These are phyloP conservation scores for Drosophila paucipuncta DNA, from an alignment of 2,888 invertebrate species.

Conservation along the genomic window DNA sequence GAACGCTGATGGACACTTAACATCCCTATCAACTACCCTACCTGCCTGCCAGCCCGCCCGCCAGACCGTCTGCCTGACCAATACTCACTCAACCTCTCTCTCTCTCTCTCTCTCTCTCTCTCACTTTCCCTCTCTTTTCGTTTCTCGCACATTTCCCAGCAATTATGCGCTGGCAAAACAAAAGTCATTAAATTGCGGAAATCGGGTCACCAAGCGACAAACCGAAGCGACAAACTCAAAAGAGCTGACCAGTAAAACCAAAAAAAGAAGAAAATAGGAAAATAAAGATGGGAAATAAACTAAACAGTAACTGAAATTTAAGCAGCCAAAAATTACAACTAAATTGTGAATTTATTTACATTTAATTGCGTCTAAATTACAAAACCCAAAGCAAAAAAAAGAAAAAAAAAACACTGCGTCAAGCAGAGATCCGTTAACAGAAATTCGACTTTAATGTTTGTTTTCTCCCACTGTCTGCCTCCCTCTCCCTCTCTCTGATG, in stretches of 20 bases:
- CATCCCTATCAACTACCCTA: slow-evolving; percentile 40
- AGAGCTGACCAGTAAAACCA: slow-evolving; percentile 41
- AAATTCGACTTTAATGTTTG: slow-evolving; percentile 58
- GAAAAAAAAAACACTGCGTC: background rate
- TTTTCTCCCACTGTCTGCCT: slow-evolving; percentile 7
- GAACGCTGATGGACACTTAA: slow-evolving; percentile 58
- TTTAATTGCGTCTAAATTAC: slow-evolving; percentile 78
- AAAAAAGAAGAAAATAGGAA: slow-evolving; percentile 15
- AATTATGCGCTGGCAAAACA: slow-evolving; percentile 78
- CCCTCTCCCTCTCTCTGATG: background rate
- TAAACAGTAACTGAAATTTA: slow-evolving; percentile 53
- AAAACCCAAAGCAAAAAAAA: slow-evolving; percentile 54
- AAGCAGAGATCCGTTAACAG: slow-evolving; percentile 21
- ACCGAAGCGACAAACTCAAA: slow-evolving; percentile 47
- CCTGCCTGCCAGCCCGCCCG: slow-evolving; percentile 30
- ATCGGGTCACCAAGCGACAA: slow-evolving; percentile 76
- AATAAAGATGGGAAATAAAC: slow-evolving; percentile 28
- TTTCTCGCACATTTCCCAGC: slow-evolving; percentile 66
- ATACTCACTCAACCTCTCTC: background rate
- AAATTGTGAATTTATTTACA: slow-evolving; percentile 80
- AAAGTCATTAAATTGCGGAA: slow-evolving; percentile 81
- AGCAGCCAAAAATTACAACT: slow-evolving; percentile 64
- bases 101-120: background rate
- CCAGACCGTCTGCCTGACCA: slow-evolving; percentile 32
- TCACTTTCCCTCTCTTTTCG: slow-evolving; percentile 4